These are phyloP conservation scores for Parnassius orleans DNA, from an alignment of 2,888 invertebrate genomes.

Conservation along the genomic window DNA sequence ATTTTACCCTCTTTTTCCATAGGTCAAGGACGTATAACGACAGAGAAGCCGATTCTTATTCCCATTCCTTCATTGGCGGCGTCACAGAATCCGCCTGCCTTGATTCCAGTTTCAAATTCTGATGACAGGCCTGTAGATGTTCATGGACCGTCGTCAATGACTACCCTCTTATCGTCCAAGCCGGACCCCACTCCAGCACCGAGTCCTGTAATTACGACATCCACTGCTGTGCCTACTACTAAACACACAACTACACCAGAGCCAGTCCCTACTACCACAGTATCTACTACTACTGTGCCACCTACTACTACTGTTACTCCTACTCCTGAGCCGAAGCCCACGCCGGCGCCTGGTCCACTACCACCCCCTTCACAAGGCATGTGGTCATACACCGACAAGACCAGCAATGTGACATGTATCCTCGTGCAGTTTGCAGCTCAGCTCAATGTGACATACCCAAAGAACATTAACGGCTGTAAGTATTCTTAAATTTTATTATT, in stretches of 20 bases:
- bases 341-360: constrained; percentile 45
- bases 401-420: constrained; percentile 81
- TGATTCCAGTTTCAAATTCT: not conserved
- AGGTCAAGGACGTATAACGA: constrained; percentile 39
- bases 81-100: constrained; percentile 5
- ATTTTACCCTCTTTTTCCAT: constrained; percentile 27
- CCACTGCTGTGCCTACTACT: constrained; percentile 40
- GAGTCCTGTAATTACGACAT: constrained; percentile 41
- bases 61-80: constrained; percentile 38
- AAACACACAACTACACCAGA: constrained; percentile 53
- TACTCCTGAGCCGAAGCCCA: constrained; percentile 43
- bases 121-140: constrained; percentile 6
- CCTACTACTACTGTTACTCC: constrained; percentile 40
- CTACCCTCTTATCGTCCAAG: constrained; percentile 10
- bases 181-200: constrained; percentile 27
- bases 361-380: constrained; percentile 55
- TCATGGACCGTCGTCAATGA: not conserved
- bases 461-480: constrained; percentile 53
- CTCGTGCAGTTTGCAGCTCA: constrained; percentile 84
- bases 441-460: constrained; percentile 80
- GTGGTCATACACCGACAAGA: constrained; percentile 50
- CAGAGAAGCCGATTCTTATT: constrained; percentile 30
- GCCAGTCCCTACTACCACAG: constrained; percentile 61
- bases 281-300: constrained; percentile 48
- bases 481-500: constrained; percentile 27